A percentile compares a stretch with the other conserved stretches of the same genome.
Conservation (phyloP, 1,140 invertebrate genomes). For the Glossosoma conforme region DNA sequence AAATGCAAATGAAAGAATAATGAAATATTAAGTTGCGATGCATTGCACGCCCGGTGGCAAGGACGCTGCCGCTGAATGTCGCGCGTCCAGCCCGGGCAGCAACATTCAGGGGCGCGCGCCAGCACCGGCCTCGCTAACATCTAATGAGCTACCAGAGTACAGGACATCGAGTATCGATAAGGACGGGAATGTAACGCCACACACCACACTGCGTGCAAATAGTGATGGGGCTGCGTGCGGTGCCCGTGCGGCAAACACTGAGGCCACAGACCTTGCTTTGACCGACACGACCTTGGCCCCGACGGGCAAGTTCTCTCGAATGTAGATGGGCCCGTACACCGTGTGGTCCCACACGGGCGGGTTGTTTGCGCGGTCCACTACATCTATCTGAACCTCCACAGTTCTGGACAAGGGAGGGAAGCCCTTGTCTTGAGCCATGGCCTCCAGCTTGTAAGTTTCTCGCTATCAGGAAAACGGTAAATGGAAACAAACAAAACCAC, state of each 20-base stretch:
- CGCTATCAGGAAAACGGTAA: conserved; percentile 68
- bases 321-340: conserved; percentile 93
- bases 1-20: conserved; percentile 24
- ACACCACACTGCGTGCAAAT: conserved; percentile 45
- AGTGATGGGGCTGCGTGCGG: conserved; percentile 53
- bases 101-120: conserved; percentile 26
- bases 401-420: conserved; percentile 87
- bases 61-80: conserved; percentile 28
- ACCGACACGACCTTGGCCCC: conserved; percentile 94
- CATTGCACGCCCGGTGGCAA: conserved; percentile 9
- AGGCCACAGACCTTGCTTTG: conserved; percentile 90
- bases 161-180: conserved; percentile 21
- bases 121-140: conserved; percentile 27
- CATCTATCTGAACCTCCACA: conserved; percentile 95
- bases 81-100: conserved; percentile 26
- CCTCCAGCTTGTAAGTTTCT: conserved; percentile 95
- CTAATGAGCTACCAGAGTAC: conserved; percentile 28
- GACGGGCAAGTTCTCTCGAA: conserved; percentile 94
- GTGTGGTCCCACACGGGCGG: conserved; percentile 94
- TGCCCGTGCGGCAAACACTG: conserved; percentile 50
- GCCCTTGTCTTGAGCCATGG: conserved; percentile 94
- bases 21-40: conserved; percentile 24
- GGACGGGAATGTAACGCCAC: conserved; percentile 34
- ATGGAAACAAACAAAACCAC: conserved; percentile 60
- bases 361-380: conserved; percentile 95